Base-by-base conservation (phyloP, 2,113 vertebrate species). In the Pseudonaja textilis region DNA sequence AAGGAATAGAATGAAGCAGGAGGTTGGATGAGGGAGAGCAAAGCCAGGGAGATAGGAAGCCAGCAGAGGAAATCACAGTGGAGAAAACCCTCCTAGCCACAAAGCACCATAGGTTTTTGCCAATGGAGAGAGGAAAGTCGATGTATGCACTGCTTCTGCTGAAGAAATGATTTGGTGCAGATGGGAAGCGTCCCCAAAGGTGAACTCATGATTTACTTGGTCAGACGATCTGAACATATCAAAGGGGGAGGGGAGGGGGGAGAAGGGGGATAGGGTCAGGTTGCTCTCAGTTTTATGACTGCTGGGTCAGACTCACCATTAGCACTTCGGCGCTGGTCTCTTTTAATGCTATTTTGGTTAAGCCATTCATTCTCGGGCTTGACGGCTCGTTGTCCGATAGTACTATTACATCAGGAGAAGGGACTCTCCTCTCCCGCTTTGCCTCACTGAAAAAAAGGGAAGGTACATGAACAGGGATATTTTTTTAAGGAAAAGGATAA, bases 371-470 rank as follows among this genome's bases (percentile, higher is more conserved):
- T 20, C 98, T 93, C 0, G 99, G 99, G 96, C 99, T 99, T 16
- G 98, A 97, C 3, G 99, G 98, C 91, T 99, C 99, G 0, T 98
- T 99, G 97, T 99, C 99, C 0, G 99, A 99, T 39, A 99, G 96
- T 93, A 99, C 98, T 1, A 99, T 99, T 50, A 99, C 97, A 10
- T 99, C 99, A 0, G 99, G 99, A 0, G 99, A 99, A 0, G 98
- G 98, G 0, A 98, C 98, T 90, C 98, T 97, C 85, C 96, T 97
- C 87, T 99, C 99, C 6, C 97, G 97, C 97, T 99, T 99, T 5
- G 98, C 8, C 69, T 99, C 98, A 29, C 99, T 99, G 95, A 56
- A 59, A 95, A 89, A 3, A 22, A 5, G 93, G 81, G 23, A 91
- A 54, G 54, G 39, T 1, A 26, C 1, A 57, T 11, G 0, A 6